Base-by-base conservation (phyloP, 2,888 invertebrate genomes). In the Dendrolimus pini region DNA sequence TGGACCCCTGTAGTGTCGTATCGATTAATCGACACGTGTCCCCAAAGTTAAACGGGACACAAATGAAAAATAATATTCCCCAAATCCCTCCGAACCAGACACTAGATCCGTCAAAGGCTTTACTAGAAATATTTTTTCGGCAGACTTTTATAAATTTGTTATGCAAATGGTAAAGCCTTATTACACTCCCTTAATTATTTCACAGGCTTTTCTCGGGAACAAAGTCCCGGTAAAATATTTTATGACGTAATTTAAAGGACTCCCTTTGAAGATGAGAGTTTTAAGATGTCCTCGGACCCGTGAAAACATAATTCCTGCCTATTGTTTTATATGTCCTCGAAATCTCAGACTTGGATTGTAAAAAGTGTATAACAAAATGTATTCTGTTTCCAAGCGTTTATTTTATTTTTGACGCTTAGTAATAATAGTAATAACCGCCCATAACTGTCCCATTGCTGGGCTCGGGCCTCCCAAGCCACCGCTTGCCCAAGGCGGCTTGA, bases 111-210 rank as follows among this genome's bases (percentile, higher is more conserved):
- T 78, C 75, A 80, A 82, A 83, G 76, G 81, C 81, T 83, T 83
- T 80, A 73, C 72, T 67, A 69, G 66, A 68, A 69, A 79, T 78
- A 78, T 78, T 82, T 80, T 82, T 78, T 68, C 66, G 62, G 63
- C 67, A 70, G 70, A 70, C 72, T 75, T 76, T 75, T 73, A 71
- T 72, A 75, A 83, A 83, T 84, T 85, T 82, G 80, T 81, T 83
- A 85, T 85, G 83, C 80, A 83, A 85, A 85, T 83, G 78, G 75
- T 73, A 79, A 82, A 79, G 72, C 78, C 80, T 83, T 85, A 85
- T 83, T 84, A 85, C 82, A 81, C 79, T 83, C 78, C 80, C 80
- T 83, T 85, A 84, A 85, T 85, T 85, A 85, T 86, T 85, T 83
- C 79, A 72, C 77, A 79, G 74, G 75, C 79, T 78, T 81, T 75